Conservation (phyloP, 2,797 vertebrate species). For the Chiroxiphia lanceolata region DNA sequence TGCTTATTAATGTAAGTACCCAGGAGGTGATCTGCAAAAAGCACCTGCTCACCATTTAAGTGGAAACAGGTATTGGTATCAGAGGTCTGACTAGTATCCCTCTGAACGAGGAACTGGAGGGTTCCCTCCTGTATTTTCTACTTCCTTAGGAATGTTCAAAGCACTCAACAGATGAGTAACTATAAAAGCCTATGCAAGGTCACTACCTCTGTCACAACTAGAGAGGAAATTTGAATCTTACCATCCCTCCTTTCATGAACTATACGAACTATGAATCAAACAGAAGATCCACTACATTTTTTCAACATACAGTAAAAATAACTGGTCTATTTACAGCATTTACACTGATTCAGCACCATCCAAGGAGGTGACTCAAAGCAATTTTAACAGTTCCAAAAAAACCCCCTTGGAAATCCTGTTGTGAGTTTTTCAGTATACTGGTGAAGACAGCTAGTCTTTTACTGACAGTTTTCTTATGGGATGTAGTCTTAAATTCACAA, state of each 20-base stretch:
- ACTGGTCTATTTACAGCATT: background rate
- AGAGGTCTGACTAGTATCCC: background rate
- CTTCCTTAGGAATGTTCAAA: background rate
- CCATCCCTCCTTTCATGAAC: background rate
- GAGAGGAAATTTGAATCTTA: background rate
- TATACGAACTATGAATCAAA: background rate
- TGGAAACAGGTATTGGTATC: background rate
- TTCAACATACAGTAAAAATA: background rate
- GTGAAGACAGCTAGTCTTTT: background rate
- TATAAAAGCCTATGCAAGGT: background rate
- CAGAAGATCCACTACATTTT: background rate
- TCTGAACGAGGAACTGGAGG: background rate
- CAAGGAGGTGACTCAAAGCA: background rate
- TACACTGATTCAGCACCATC: background rate
- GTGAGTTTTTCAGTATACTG: background rate
- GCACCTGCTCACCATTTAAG: background rate
- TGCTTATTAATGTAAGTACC: background rate
- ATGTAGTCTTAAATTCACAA: background rate
- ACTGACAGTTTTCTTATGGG: background rate
- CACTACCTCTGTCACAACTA: background rate
- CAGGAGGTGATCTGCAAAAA: background rate
- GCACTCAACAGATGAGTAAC: background rate
- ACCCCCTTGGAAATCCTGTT: background rate
- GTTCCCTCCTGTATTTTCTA: background rate
- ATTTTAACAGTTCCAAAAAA: constrained; percentile 8